Conservation (phyloP, 23 tunicate species). For the Styela clava region DNA sequence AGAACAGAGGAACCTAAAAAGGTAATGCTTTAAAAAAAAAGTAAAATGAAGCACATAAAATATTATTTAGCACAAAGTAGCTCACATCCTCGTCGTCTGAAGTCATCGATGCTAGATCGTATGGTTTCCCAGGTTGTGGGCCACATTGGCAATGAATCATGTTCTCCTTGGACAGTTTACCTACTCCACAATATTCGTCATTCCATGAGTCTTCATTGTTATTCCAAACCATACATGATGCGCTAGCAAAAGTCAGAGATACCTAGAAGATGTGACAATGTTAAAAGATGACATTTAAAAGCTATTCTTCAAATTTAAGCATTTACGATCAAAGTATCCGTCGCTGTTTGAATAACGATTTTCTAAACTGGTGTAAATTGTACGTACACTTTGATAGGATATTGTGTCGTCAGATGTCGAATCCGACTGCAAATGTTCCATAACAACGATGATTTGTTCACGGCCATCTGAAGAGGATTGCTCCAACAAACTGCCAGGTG, state of each 20-base stretch:
- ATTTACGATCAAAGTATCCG: too few relatives aligned
- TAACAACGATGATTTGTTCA: slow-evolving; percentile 12
- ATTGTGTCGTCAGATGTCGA: background rate
- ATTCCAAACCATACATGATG: slow-evolving; percentile 50
- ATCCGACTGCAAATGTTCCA: slow-evolving; percentile 49
- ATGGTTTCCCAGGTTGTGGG: background rate
- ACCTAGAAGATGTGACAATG: slow-evolving; percentile 17
- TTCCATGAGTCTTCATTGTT: slow-evolving; percentile 17
- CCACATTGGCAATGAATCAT: slow-evolving; percentile 36
- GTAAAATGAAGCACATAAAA: background rate
- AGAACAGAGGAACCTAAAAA: slow-evolving; percentile 44
- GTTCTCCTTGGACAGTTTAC: slow-evolving; percentile 15
- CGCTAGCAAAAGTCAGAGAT: slow-evolving; percentile 1
- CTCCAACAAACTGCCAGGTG: slow-evolving; percentile 5
- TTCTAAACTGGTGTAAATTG: background rate
- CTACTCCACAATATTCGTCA: slow-evolving; percentile 15
- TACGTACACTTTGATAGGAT: background rate
- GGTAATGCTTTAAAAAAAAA: background rate
- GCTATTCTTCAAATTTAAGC: background rate
- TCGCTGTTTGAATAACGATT: too few relatives aligned
- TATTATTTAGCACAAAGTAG: background rate
- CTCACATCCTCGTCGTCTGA: background rate
- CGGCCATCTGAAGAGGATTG: background rate
- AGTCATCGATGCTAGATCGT: background rate
- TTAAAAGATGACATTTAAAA: background rate